A percentile compares a stretch with the other conserved stretches of the same genome.
phyloP scores from a whole-genome alignment of 2,113 vertebrate genomes.

The Baryphthengus martii region DNA sequence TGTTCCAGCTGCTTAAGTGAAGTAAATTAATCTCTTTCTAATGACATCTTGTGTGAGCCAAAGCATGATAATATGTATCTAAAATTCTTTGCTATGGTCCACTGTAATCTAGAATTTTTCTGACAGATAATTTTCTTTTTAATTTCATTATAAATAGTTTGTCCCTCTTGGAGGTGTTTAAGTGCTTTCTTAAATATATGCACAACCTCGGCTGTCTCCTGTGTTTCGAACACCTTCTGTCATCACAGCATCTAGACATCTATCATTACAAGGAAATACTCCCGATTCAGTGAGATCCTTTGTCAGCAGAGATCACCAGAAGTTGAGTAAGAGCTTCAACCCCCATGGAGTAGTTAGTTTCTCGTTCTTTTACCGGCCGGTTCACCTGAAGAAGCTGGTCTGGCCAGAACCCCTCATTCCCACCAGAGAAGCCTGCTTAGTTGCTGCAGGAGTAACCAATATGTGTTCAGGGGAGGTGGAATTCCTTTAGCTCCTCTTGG shows the following conservation, averaged over 20 bases:
- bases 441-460: not conserved
- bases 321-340: not conserved
- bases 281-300: not conserved
- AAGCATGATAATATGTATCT: not conserved
- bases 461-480: not conserved
- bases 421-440: not conserved
- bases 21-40: not conserved
- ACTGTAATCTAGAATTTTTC: not conserved
- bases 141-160: not conserved
- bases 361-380: not conserved
- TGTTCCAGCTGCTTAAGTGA: not conserved
- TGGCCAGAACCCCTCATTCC: not conserved
- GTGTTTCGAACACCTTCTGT: not conserved
- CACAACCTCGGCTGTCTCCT: not conserved
- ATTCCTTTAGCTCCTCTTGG: not conserved
- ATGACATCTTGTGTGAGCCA: not conserved
- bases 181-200: not conserved
- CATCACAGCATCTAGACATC: not conserved
- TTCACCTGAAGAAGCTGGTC: not conserved
- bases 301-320: not conserved
- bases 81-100: not conserved
- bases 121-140: not conserved
- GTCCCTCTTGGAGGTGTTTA: not conserved
- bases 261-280: not conserved
- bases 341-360: not conserved